Percentiles rank a stretch among this genome's conserved stretches.
These are phyloP conservation scores for Drosophila diplacantha DNA, from an alignment of 2,888 invertebrate species.

Conservation along the genomic window DNA sequence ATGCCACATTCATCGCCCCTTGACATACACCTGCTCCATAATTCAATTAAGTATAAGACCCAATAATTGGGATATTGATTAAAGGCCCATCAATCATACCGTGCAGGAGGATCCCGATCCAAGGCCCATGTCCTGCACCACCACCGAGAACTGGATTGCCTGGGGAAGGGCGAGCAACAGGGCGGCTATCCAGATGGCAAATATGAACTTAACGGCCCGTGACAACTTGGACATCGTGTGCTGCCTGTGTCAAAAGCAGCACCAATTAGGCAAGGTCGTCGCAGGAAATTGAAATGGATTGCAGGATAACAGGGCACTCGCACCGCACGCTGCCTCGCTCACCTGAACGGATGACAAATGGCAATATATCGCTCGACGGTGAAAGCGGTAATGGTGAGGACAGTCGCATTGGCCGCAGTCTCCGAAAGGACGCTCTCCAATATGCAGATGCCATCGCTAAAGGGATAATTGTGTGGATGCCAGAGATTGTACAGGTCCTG, in stretches of 20 bases:
- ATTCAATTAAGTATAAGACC: constrained; percentile 12
- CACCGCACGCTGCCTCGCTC: constrained; percentile 53
- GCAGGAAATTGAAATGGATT: constrained; percentile 9
- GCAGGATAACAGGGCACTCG: background rate
- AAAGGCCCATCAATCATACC: constrained; percentile 57
- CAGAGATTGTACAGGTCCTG: constrained; percentile 87
- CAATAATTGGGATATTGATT: constrained; percentile 1
- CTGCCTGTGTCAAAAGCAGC: constrained; percentile 64
- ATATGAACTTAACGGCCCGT: constrained; percentile 88
- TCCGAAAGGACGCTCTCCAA: constrained; percentile 88
- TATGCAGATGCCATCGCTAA: constrained; percentile 88
- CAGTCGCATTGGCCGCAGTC: constrained; percentile 90
- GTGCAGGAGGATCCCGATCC: constrained; percentile 72
- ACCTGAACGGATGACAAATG: constrained; percentile 88
- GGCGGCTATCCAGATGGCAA: constrained; percentile 89
- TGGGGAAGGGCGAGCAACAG: constrained; percentile 86
- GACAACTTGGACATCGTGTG: constrained; percentile 93
- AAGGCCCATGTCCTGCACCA: constrained; percentile 48
- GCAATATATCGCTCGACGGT: constrained; percentile 93
- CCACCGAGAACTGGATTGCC: constrained; percentile 79
- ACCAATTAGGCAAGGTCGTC: constrained; percentile 40
- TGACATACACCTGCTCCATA: background rate
- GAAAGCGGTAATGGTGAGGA: constrained; percentile 91
- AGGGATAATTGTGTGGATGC: constrained; percentile 85
- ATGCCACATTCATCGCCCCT: background rate